Evolutionary conservation across 2,888 invertebrate species (phyloP).

Genomic region (Chaetoderma sp.): DNA sequence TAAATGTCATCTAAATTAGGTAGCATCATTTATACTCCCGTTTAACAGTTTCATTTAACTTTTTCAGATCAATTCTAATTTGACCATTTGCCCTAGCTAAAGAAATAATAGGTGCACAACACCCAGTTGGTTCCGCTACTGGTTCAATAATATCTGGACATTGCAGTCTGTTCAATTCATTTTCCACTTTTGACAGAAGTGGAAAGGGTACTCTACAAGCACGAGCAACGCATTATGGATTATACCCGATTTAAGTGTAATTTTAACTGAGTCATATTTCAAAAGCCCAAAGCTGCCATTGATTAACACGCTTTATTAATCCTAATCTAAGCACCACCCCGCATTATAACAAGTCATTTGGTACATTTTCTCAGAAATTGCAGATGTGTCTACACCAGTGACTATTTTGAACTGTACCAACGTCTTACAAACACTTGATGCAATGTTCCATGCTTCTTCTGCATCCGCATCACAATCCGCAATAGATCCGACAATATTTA

Average conservation of each 20-base stretch:
- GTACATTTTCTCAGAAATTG: not conserved
- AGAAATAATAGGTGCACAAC: conserved; percentile 31
- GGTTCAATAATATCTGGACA: conserved; percentile 23
- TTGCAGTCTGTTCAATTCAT: conserved; percentile 30
- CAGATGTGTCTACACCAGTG: conserved; percentile 7
- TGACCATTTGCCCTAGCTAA: conserved; percentile 26
- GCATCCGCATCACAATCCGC: conserved; percentile 9
- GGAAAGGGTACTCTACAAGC: conserved; percentile 22
- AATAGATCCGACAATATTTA: too few relatives aligned
- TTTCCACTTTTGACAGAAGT: conserved; percentile 18
- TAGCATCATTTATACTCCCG: conserved; percentile 26
- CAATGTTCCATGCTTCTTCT: not conserved
- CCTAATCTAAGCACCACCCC: not conserved
- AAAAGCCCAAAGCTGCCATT: conserved; percentile 1
- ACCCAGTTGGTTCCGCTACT: conserved; percentile 29
- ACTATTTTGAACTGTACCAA: conserved; percentile 4
- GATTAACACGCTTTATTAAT: not conserved
- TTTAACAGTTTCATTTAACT: conserved; percentile 24
- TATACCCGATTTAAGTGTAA: conserved; percentile 8
- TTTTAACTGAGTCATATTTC: conserved; percentile 1
- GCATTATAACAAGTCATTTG: not conserved
- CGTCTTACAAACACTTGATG: not conserved
- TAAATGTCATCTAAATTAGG: conserved; percentile 26
- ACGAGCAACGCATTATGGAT: conserved; percentile 12
- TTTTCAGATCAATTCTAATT: conserved; percentile 29